Base-by-base conservation (phyloP, 2,888 invertebrate genomes). In the Ormyrus nitidulus region DNA sequence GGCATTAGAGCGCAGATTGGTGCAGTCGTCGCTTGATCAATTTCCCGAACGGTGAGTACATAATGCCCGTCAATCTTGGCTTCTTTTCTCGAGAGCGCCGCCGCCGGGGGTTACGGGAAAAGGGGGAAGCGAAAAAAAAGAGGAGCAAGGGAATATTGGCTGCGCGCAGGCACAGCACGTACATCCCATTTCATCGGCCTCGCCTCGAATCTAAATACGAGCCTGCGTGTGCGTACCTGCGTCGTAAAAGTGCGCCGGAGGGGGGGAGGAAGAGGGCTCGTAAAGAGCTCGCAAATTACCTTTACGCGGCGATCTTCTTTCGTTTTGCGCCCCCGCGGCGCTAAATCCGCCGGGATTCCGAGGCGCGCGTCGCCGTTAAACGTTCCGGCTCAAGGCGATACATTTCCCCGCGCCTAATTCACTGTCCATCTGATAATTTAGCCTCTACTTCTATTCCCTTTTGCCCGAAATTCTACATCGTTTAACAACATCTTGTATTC, bases 121-220 rank as follows among this genome's bases (percentile, higher is more conserved):
- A 13, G n/a, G 48, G 49, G n/a, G 62, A 62, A 5, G 56, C n/a
- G 56, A 19, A 48, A 58, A 34, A 58, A 19, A 10, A 48, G 34
- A 61, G 34, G 11, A 49, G 58, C 46, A 65, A 59, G 48, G 10
- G 61, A 51, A 9, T 13, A 68, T 76, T 61, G 68, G 68, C 46
- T n/a, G 62, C 46, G 77, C 56, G 77, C 49, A 54, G 70, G 56
- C 77, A 46, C 56, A 56, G 70, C 77, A 77, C 77, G 70, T 77
- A 70, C 70, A 59, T 49, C 46, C 77, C 77, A 62, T 77, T 70
- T 64, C 70, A 49, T n/a, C 64, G 34, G 13, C 10, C 66, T 10
- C 66, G 10, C 11, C 49, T 51, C n/a, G 65, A 66, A 75, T 75
- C 66, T 66, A 74, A 74, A 74, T 66, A 6, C 46, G 48, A 5